Evolutionary conservation across 2,113 vertebrate genomes (phyloP).

Genomic region (Hirundichthys speculiger): DNA sequence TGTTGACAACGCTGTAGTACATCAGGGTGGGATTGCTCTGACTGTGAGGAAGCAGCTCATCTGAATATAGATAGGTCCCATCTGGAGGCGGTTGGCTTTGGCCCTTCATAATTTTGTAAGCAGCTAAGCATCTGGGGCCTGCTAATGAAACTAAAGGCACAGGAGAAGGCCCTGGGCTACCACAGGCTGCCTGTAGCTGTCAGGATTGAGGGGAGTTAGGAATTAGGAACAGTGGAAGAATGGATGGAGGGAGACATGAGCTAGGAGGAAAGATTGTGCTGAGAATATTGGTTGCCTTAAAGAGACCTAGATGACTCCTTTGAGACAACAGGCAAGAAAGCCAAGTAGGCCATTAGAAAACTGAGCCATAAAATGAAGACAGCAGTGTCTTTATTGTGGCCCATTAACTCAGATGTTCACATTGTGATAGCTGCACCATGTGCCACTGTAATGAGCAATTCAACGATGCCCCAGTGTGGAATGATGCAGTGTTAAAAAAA

Average conservation of each 20-base stretch:
- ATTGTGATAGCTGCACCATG: conserved; percentile 67
- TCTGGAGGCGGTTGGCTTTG: conserved; percentile 82
- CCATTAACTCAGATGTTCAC: conserved; percentile 77
- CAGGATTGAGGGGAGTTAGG: conserved; percentile 36
- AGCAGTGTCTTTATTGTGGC: conserved; percentile 79
- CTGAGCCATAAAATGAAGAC: conserved; percentile 79
- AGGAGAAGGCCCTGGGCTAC: conserved; percentile 62
- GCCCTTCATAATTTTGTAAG: conserved; percentile 81
- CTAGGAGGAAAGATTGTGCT: conserved; percentile 62
- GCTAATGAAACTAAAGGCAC: conserved; percentile 81
- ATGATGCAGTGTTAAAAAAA: conserved; percentile 60
- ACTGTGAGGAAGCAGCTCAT: conserved; percentile 83
- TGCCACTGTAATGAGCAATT: conserved; percentile 74
- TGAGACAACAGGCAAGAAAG: conserved; percentile 70
- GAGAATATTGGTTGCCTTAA: conserved; percentile 73
- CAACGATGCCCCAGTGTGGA: conserved; percentile 57
- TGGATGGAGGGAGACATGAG: conserved; percentile 63
- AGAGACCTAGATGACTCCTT: conserved; percentile 72
- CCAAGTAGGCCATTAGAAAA: conserved; percentile 81
- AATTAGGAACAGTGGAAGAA: conserved; percentile 52
- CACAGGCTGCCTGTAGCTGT: conserved; percentile 58
- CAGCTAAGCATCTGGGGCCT: conserved; percentile 82
- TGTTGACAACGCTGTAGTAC: conserved; percentile 79
- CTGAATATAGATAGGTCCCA: conserved; percentile 87
- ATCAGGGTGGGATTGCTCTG: conserved; percentile 79